Conservation (phyloP, 2,888 invertebrate genomes). For the Pachycephus smyrnensis region DNA sequence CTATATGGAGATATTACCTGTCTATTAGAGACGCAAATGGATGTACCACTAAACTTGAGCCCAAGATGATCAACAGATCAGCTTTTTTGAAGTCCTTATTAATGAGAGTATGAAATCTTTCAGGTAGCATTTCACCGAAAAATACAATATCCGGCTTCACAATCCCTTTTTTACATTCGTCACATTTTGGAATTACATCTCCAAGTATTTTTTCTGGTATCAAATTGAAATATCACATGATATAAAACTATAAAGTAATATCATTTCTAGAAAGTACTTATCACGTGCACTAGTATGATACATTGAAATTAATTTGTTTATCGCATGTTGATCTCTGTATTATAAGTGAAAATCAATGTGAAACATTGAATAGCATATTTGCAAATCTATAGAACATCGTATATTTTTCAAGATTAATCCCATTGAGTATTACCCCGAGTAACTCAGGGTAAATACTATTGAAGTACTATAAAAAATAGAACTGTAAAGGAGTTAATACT, state of each 20-base stretch:
- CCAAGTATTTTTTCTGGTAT: slow-evolving; percentile 78
- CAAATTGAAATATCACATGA: background rate
- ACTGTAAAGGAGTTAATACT: background rate
- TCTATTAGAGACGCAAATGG: slow-evolving; percentile 93
- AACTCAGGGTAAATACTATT: too few relatives aligned
- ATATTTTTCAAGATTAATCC: too few relatives aligned
- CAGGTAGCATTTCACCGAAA: slow-evolving; percentile 92
- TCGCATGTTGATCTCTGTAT: too few relatives aligned
- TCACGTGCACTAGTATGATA: background rate
- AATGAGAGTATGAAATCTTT: slow-evolving; percentile 78
- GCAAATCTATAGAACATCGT: background rate
- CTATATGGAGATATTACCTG: slow-evolving; percentile 69
- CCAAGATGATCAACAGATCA: slow-evolving; percentile 94
- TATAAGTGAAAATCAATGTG: too few relatives aligned
- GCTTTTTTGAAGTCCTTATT: slow-evolving; percentile 84
- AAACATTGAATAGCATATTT: too few relatives aligned
- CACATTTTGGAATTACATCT: slow-evolving; percentile 83
- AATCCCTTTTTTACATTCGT: slow-evolving; percentile 77
- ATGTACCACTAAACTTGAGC: slow-evolving; percentile 93
- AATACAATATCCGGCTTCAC: slow-evolving; percentile 97
- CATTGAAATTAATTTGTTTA: too few relatives aligned
- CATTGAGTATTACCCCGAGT: too few relatives aligned
- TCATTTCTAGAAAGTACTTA: slow-evolving; percentile 8
- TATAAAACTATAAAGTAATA: slow-evolving; percentile 5
- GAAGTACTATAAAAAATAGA: background rate